Evolutionary conservation across 1,140 invertebrate genomes (phyloP).

Genomic region (Radopholus similis): DNA sequence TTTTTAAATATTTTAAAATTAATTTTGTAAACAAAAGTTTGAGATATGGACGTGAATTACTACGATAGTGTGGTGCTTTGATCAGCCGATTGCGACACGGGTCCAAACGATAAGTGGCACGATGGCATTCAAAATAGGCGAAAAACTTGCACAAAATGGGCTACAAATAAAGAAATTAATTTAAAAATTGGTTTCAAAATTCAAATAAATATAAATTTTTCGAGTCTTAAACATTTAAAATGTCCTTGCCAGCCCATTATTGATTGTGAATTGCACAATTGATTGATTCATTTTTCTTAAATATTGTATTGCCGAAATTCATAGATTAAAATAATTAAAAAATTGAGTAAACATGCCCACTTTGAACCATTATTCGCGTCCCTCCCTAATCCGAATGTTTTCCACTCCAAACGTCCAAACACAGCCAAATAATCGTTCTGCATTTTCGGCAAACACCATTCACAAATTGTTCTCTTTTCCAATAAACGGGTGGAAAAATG

Average conservation of each 20-base stretch:
- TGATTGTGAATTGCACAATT: neutral
- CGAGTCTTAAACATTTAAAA: too few species aligned
- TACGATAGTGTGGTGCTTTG: slow-evolving; percentile 39
- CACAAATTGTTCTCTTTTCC: neutral
- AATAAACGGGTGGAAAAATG: too few species aligned
- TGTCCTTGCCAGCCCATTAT: neutral
- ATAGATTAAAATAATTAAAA: neutral
- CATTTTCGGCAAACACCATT: neutral
- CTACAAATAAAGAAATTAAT: neutral
- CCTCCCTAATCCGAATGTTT: neutral
- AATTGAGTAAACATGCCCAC: too few species aligned
- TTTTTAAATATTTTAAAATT: too few species aligned
- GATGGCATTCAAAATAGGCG: neutral
- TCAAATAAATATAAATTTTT: neutral
- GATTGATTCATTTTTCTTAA: neutral
- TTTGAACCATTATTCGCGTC: too few species aligned
- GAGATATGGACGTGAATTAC: slow-evolving; percentile 47
- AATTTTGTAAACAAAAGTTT: too few species aligned
- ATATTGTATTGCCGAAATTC: neutral
- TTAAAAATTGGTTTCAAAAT: neutral
- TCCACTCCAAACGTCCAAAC: neutral
- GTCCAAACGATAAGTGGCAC: neutral
- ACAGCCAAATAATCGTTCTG: neutral
- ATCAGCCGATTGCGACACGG: too few species aligned
- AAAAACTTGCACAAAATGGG: neutral